Base-by-base conservation (phyloP, 1,140 invertebrate genomes). In the Papilio aristodemus region DNA sequence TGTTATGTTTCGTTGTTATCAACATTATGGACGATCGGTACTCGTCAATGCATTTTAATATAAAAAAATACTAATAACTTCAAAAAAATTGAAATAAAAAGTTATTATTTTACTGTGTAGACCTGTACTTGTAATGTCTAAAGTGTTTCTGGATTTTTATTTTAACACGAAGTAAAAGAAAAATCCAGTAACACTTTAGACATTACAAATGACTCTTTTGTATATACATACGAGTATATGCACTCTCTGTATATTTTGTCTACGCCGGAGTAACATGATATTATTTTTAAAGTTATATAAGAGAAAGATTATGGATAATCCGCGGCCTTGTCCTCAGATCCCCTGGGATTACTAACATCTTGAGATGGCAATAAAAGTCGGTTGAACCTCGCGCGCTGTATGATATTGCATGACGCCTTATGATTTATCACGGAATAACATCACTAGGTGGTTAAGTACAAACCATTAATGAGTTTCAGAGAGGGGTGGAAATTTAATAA, bases 401-500 rank as follows among this genome's bases (percentile, higher is more conserved):
- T 72, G 74, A 79, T 72, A 78, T 78, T 74, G 76, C 77, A 77
- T 80, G 83, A 83, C 84, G 77, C 80, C 84, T 84, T 83, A 87
- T 88, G 86, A 89, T 89, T 89, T 89, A 89, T 87, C 70, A 73
- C 70, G 62, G 74, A 73, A 78, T 80, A 83, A 83, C 78, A 81
- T 69, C 73, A 73, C 79, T 76, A 81, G 77, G 81, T 81, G 80
- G 81, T 87, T 87, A 83, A 86, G 78, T 81, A 80, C 81, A 83
- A 88, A 86, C 86, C 88, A 86, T 90, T 90, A 90, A 90, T 90
- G 88, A 90, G 80, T 88, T 84, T 80, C 73, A 73, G 81, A 70
- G 84, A 85, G 86, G 88, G 88, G 86, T 81, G 79, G 88, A 90
- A 90, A 90, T 90, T 90, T 90, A 90, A 87, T 87, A 87, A 87